These are phyloP conservation scores for Eupithecia subumbrata DNA, from an alignment of 2,888 invertebrate genomes.

Conservation along the genomic window DNA sequence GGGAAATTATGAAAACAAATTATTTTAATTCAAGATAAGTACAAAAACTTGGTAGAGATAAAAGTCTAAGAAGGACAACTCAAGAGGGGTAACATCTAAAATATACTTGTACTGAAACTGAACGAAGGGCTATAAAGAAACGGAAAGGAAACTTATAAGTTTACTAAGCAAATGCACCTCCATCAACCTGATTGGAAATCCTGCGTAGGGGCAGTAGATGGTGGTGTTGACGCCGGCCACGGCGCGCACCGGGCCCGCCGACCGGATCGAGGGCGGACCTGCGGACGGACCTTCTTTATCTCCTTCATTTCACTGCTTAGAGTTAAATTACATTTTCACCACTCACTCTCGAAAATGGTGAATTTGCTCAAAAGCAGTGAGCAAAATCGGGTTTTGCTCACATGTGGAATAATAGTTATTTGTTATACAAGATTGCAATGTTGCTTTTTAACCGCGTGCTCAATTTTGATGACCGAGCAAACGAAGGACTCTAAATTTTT, in stretches of 20 bases:
- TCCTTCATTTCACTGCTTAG: too few species aligned
- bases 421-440: too few species aligned
- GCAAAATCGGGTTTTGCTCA: too few species aligned
- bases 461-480: too few species aligned
- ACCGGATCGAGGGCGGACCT: constrained; percentile 90
- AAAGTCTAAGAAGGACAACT: background rate
- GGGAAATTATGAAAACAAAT: background rate
- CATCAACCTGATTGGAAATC: constrained; percentile 90
- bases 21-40: background rate
- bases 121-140: constrained; percentile 31
- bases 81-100: background rate
- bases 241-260: constrained; percentile 89
- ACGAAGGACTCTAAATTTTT: too few species aligned
- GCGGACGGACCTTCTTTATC: constrained; percentile 26
- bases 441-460: too few species aligned
- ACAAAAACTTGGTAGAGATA: background rate
- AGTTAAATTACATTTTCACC: too few species aligned
- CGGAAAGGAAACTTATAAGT: constrained; percentile 78
- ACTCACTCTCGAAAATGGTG: too few species aligned
- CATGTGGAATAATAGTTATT: too few species aligned
- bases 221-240: constrained; percentile 91
- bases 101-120: background rate
- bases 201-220: constrained; percentile 93
- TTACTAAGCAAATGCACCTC: constrained; percentile 84
- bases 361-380: too few species aligned